phyloP scores from a whole-genome alignment of 2,797 vertebrate species.

The Okamejei kenojei region DNA sequence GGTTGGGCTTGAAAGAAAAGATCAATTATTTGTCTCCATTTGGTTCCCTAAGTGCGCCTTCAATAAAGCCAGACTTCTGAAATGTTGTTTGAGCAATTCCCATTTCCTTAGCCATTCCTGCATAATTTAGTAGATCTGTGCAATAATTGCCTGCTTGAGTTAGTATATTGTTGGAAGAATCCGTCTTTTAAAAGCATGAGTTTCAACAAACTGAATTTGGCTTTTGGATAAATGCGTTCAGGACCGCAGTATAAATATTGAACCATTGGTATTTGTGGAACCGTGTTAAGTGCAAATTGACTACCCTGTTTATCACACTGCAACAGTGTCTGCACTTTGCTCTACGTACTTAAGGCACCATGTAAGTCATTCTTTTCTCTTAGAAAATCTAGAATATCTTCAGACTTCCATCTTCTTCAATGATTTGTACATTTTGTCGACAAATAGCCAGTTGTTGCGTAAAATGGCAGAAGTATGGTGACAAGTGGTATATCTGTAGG shows the following conservation, averaged over 20 bases:
- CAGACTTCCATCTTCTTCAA: not conserved
- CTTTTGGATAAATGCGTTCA: not conserved
- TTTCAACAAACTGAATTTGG: not conserved
- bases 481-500: not conserved
- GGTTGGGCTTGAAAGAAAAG: not conserved
- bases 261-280: not conserved
- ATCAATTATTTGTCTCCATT: not conserved
- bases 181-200: constrained; percentile 11
- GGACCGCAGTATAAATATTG: not conserved
- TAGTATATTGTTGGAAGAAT: not conserved
- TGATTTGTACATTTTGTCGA: not conserved
- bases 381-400: not conserved
- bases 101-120: not conserved
- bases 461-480: not conserved
- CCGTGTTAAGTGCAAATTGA: not conserved
- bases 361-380: not conserved
- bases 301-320: not conserved
- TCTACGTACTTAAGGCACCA: not conserved
- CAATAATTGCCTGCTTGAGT: not conserved
- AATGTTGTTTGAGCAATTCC: not conserved
- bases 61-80: not conserved
- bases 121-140: not conserved
- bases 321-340: not conserved
- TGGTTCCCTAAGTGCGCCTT: not conserved
- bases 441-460: not conserved